Evolutionary conservation across 2,797 vertebrate species (phyloP), one percentile per base, ranked within the genome.

Genomic region (Paratrypauchen microcephalus): DNA sequence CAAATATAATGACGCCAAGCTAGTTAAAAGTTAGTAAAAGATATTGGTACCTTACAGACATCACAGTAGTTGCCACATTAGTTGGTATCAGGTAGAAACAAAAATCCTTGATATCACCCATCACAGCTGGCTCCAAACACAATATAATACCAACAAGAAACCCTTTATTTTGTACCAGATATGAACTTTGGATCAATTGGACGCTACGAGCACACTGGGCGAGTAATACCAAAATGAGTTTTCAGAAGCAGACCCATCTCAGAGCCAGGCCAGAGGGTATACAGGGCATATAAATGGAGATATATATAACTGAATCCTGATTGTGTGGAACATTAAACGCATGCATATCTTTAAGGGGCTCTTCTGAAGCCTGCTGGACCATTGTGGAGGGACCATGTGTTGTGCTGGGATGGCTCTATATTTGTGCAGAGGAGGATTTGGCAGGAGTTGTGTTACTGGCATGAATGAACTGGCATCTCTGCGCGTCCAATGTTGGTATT

Each of bases 361-460:
- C 15, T 56, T 75, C 77, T 13, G 30, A 11, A 73, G 57, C 23
- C 21, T 59, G 77, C 72, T 76, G 73, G 66, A 56, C 54, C 76
- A 74, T 70, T 24, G 50, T 52, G 18, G 28, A 62, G 56, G 76
- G 73, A 36, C 63, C 77, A 71, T 72, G 68, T 72, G 76, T 71
- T 30, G 58, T 72, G 76, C 70, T 30, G 58, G 41, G 41, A 76
- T 77, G 8, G 69, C 39, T 68, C 13, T 67, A 12, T 60, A 50
- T 82, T 77, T 80, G 72, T 68, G 74, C 69, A 58, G 50, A 72
- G 67, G 72, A 71, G 32, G 70, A 41, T 65, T 72, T 76, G 16
- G 56, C 72, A 77, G 71, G 65, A 68, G 64, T n/a, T 5, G 45
- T 66, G 39, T 52, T 69, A 75, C 16, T 80, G 76, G 76, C 75